Evolutionary conservation across 2,888 invertebrate species (phyloP).

Genomic region (Orchestes rusci): DNA sequence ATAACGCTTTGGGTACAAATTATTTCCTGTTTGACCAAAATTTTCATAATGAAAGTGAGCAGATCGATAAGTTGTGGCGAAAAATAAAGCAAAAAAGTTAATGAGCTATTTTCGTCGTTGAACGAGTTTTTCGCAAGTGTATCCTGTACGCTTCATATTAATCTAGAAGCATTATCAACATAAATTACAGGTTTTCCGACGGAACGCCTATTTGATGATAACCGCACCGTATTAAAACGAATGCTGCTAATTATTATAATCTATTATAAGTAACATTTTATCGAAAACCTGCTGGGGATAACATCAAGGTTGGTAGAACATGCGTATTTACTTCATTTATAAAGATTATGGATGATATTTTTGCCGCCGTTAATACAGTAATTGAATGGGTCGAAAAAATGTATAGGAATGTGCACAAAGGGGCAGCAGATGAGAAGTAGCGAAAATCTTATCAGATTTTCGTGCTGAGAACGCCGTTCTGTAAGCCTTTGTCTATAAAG

Average conservation of each 20-base stretch:
- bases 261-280: conserved; percentile 15
- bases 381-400: no score
- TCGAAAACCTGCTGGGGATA: conserved; percentile 15
- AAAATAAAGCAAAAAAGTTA: no score
- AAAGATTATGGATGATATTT: no score
- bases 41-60: no score
- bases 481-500: conserved; percentile 27
- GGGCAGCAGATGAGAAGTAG: conserved; percentile 15
- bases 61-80: no score
- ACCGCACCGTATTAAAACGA: conserved; percentile 10
- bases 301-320: conserved; percentile 13
- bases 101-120: background rate
- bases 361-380: no score
- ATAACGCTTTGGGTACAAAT: no score
- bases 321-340: conserved; percentile 18
- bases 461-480: conserved; percentile 38
- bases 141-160: conserved; percentile 7
- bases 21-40: no score
- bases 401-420: no score
- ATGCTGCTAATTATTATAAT: conserved; percentile 17
- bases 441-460: conserved; percentile 36
- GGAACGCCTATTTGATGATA: conserved; percentile 12
- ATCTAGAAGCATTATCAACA: conserved; percentile 8
- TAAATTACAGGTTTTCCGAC: conserved; percentile 14
- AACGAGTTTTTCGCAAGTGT: conserved; percentile 5